Conservation (phyloP, 37 sponge, comb jelly and placozoan species). For the Bolinopsis microptera region DNA sequence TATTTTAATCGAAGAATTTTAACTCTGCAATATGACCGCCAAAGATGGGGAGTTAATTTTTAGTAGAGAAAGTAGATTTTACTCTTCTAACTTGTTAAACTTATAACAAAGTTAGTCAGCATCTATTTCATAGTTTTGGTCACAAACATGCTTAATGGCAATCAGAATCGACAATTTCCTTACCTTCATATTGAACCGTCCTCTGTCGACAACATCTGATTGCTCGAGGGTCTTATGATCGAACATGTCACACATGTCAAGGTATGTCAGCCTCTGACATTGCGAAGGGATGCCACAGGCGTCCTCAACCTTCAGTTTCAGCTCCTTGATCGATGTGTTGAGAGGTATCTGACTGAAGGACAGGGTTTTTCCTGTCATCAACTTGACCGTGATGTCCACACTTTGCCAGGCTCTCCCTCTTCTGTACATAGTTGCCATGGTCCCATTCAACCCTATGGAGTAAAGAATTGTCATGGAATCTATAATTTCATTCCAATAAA, state of each 20-base stretch:
- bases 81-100: no score
- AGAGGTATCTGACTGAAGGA: conserved; percentile 5
- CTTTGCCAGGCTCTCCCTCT: conserved; percentile 1
- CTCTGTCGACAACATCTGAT: conserved; percentile 23
- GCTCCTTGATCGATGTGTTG: conserved; percentile 19
- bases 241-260: conserved; percentile 53
- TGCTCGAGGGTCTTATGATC: conserved; percentile 17
- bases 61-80: background rate
- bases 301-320: conserved; percentile 44
- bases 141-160: no score
- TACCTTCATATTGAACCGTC: conserved; percentile 28
- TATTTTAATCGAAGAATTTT: no score
- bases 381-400: conserved; percentile 27
- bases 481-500: background rate
- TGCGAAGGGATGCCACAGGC: conserved; percentile 44
- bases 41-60: no score
- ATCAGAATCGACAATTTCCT: no score
- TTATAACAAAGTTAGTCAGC: no score
- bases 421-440: conserved; percentile 30
- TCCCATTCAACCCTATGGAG: background rate
- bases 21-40: no score
- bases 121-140: background rate
- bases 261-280: conserved; percentile 29
- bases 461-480: no score
- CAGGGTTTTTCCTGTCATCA: conserved; percentile 29